phyloP scores from a whole-genome alignment of 2,113 vertebrate species.

The Syngnathus typhle region DNA sequence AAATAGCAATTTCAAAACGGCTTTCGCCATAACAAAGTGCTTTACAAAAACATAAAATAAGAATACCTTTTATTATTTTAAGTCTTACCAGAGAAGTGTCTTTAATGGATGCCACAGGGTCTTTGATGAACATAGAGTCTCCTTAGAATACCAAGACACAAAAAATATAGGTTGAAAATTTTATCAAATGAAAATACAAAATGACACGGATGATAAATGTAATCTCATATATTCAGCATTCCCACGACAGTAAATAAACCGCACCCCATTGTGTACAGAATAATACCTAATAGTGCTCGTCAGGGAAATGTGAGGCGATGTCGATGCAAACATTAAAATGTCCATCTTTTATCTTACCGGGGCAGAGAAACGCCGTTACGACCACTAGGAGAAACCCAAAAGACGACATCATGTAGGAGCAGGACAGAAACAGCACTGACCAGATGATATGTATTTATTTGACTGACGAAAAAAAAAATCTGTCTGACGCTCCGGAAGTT shows the following conservation, averaged over 20 bases:
- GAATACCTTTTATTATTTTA: not conserved
- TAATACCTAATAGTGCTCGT: constrained; percentile 4
- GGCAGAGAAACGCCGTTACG: constrained; percentile 27
- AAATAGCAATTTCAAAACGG: too few species aligned
- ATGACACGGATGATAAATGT: not conserved
- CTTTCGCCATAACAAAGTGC: too few species aligned
- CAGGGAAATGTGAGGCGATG: constrained; percentile 4
- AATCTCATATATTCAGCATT: not conserved
- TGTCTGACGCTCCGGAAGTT: constrained; percentile 30
- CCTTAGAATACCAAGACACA: constrained; percentile 31
- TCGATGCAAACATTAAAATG: not conserved
- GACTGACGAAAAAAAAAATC: not conserved
- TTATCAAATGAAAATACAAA: not conserved
- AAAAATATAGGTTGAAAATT: not conserved
- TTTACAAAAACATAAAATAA: not conserved
- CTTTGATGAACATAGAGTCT: constrained; percentile 42
- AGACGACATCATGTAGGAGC: constrained; percentile 28
- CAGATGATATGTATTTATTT: not conserved
- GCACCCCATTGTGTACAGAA: not conserved
- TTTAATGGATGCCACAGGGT: constrained; percentile 18
- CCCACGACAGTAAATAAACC: not conserved
- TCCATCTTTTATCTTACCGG: constrained; percentile 44
- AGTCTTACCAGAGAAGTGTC: constrained; percentile 34
- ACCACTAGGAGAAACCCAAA: constrained; percentile 26
- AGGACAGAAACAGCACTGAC: not conserved